Base-by-base conservation (phyloP, 2,888 invertebrate species). In the Drosophila mercatorum region DNA sequence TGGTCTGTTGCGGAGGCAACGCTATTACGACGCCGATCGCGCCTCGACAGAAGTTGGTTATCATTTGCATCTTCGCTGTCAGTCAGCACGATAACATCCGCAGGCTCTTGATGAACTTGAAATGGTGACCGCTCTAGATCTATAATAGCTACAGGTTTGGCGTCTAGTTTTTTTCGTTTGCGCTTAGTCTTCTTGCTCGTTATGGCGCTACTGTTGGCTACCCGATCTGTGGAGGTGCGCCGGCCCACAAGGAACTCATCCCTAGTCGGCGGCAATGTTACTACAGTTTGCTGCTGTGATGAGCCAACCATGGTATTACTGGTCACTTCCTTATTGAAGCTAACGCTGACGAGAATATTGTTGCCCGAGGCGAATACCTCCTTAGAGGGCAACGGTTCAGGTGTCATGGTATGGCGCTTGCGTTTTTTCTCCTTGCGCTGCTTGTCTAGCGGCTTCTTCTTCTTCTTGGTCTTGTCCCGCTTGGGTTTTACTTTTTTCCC, bases 321-420 rank as follows among this genome's bases (percentile, higher is more conserved):
- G 22, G 70, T 80, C 5, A 79, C 64, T 78, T 94, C 95, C 83
- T 97, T 96, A 91, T 96, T 96, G 93, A 98, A 98, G 92, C 97
- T 97, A 22, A 98, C 97, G 93, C 97, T 97, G 12, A 98, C 97
- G 75, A 98, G 94, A 88, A 98, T 98, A 92, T 97, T 98, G 93
- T 98, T 97, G 4, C 98, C 98, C 12, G 97, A 97, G 0, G 98
- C 97, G 92, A 97, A 98, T 4, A 98, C 97, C 93, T 97, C 97
- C 92, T 98, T 98, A 3, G 96, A 96, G 0, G 97, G 96, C 59
- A 94, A 94, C 51, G 92, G 88, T 72, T 88, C 91, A 92, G 94
- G 91, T 62, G 91, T 90, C 74, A 91, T 90, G 12, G 92, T 92
- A 31, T 91, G 93, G 8, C 92, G 85, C 36, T 81, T 91, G 2